Percentiles rank a stretch among this genome's conserved stretches.
These are phyloP conservation scores for Tragelaphus scriptus DNA, from an alignment of 2,113 vertebrate species.

Conservation along the genomic window DNA sequence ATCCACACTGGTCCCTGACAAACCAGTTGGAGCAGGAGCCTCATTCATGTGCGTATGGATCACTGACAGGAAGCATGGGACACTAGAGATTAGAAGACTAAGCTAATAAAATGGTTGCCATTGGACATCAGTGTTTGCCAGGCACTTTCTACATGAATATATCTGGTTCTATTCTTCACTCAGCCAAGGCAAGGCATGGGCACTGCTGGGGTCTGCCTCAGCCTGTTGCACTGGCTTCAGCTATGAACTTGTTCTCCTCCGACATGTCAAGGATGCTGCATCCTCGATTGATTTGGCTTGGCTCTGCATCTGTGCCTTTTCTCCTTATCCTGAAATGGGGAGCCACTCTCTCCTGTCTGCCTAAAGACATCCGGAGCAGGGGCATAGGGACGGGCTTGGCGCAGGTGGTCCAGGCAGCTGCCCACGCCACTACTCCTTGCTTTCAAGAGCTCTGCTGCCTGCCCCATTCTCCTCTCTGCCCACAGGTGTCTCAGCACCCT, in stretches of 20 bases:
- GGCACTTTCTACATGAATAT: neutral
- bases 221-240: neutral
- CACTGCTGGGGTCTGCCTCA: neutral
- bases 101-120: neutral
- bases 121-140: neutral
- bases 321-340: neutral
- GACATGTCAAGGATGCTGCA: neutral
- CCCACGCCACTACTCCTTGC: neutral
- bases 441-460: neutral
- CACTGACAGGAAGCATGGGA: neutral
- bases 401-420: neutral
- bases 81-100: neutral
- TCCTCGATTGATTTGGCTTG: neutral
- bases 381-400: rapidly evolving
- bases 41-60: neutral
- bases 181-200: neutral
- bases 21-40: neutral
- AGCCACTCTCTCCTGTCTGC: neutral
- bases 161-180: neutral
- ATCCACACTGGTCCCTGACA: neutral
- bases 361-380: neutral
- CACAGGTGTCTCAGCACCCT: neutral
- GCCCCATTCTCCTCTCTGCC: neutral
- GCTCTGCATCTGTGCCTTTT: neutral
- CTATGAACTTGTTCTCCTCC: neutral